Conservation (phyloP, 2,113 vertebrate species). For the Himantopus leucocephalus region DNA sequence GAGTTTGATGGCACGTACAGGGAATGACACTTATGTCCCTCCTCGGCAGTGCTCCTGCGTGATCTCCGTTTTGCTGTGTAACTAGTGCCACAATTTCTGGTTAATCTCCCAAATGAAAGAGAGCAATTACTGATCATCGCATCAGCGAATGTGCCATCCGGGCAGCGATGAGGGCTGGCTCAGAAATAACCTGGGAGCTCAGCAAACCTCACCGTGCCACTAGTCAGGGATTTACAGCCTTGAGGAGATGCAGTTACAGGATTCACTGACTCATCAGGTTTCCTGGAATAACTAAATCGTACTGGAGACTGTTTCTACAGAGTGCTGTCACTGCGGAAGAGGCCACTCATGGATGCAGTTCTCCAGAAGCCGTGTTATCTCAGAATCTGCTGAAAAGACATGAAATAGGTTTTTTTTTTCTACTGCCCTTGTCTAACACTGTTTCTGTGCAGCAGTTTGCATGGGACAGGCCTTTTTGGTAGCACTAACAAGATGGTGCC, state of each 20-base stretch:
- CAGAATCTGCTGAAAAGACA: neutral
- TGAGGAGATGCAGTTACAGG: neutral
- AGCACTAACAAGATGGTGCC: rapidly evolving
- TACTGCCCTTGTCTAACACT: neutral
- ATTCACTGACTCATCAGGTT: neutral
- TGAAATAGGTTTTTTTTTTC: neutral
- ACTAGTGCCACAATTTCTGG: neutral
- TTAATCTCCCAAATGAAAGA: neutral
- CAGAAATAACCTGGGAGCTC: neutral
- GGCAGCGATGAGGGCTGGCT: neutral
- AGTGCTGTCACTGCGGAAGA: rapidly evolving
- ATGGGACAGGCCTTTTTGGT: neutral
- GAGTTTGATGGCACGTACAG: neutral
- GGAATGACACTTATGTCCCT: neutral
- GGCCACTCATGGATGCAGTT: neutral
- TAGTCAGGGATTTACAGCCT: neutral
- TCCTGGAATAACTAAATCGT: neutral
- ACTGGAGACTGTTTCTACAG: neutral
- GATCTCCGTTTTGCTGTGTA: neutral
- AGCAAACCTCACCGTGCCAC: neutral
- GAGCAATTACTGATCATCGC: too few relatives aligned
- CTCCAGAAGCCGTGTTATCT: neutral
- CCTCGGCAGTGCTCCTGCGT: neutral
- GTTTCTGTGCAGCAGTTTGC: neutral
- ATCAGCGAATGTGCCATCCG: neutral